Base-by-base conservation (phyloP, 2,797 vertebrate species). In the Xyrichtys novacula region DNA sequence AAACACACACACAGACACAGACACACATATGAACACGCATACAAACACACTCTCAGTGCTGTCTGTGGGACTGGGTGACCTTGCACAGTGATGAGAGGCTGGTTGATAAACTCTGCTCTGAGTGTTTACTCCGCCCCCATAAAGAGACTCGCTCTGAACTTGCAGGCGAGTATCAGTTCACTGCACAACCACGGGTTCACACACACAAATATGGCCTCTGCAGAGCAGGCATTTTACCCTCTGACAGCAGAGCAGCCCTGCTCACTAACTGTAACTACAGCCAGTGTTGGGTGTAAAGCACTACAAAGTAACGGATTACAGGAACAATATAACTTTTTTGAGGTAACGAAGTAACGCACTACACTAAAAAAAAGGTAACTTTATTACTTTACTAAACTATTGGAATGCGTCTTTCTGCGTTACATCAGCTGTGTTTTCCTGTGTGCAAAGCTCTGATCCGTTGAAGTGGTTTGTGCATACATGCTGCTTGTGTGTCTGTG, bases 71-170 rank as follows among this genome's bases (percentile, higher is more conserved):
- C 40, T 17, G 42, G 65, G 63, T 89, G 85, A 86, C 88, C 88
- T 89, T 88, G 79, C 72, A 74, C 80, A 71, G 54, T 63, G 75
- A 87, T 80, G 83, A 84, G 75, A 80, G 68, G 71, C 70, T 28
- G 69, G 38, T 76, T 87, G 76, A 89, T 87, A 79, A 85, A 88
- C 74, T 85, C 78, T 71, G 44, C 49, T 54, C 52, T 50, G 55
- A 52, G 54, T 62, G 66, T 78, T 84, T 80, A 82, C 76, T 67
- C 53, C 26, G 16, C 50, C 72, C 68, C 63, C 38, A 74, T 71
- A 64, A 73, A 82, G 76, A 52, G 59, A 20, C 62, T 77, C 17
- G 25, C 66, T 62, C 54, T n/a, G n/a, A n/a, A 48, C 60, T 60
- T 8, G 57, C 36, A 56, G 52, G 60, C 54, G 34, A 48, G 52